Evolutionary conservation across 2,888 invertebrate genomes (phyloP).

Genomic region (Caenorhabditis auriculariae): DNA sequence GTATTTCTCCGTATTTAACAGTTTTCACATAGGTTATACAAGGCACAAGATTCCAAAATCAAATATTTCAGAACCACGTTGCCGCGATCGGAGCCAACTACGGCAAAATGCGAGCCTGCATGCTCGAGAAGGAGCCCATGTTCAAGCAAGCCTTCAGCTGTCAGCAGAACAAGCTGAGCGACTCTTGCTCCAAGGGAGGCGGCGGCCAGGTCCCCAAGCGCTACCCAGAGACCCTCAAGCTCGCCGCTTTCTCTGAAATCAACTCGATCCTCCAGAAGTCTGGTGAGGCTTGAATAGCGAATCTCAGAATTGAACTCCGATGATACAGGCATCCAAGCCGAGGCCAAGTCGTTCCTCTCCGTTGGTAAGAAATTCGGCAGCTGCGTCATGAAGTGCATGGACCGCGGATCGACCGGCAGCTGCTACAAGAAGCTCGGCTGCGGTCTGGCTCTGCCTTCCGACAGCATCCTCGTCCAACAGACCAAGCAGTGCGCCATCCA

Average conservation of each 20-base stretch:
- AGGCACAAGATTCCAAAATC: background rate
- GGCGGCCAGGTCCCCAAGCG: slow-evolving; percentile 56
- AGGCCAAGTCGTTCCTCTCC: slow-evolving; percentile 50
- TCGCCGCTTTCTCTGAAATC: slow-evolving; percentile 57
- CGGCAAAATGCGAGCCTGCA: slow-evolving; percentile 42
- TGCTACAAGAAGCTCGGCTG: slow-evolving; percentile 46
- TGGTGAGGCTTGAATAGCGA: slow-evolving; percentile 8
- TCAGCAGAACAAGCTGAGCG: slow-evolving; percentile 36
- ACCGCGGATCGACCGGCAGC: slow-evolving; percentile 34
- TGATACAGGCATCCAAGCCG: slow-evolving; percentile 39
- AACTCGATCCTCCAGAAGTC: slow-evolving; percentile 46
- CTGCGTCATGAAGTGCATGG: slow-evolving; percentile 58
- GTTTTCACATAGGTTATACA: background rate
- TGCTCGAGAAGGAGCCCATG: slow-evolving; percentile 40
- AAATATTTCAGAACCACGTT: slow-evolving; percentile 42
- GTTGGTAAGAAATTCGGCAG: slow-evolving; percentile 56
- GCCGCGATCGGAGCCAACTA: slow-evolving; percentile 54
- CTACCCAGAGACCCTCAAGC: slow-evolving; percentile 60
- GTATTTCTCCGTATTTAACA: background rate
- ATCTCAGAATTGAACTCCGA: background rate
- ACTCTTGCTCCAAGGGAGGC: slow-evolving; percentile 45
- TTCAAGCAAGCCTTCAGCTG: slow-evolving; percentile 44
- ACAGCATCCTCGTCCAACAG: slow-evolving; percentile 53
- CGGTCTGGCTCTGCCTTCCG: slow-evolving; percentile 57
- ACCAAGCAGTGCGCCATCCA: slow-evolving; percentile 57